Conservation (phyloP, 1,140 invertebrate species). For the Drosophila lacteicornis region DNA sequence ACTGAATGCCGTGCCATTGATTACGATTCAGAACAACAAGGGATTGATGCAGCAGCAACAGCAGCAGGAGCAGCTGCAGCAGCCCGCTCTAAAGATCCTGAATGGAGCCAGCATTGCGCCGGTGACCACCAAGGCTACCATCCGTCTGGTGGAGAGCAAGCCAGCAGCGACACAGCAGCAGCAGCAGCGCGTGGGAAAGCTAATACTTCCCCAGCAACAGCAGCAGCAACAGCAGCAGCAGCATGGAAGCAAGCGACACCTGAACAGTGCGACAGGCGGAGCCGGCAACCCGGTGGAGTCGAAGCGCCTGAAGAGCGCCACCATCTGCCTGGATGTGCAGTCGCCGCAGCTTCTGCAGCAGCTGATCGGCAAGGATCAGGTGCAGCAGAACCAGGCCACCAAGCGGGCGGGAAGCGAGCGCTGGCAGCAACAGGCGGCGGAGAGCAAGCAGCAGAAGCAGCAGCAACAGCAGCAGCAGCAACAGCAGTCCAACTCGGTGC, state of each 20-base stretch:
- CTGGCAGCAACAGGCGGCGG: slow-evolving; percentile 54
- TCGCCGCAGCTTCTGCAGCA: slow-evolving; percentile 74
- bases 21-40: slow-evolving; percentile 80
- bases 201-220: slow-evolving; percentile 42
- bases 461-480: slow-evolving; percentile 65
- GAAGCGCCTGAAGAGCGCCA: slow-evolving; percentile 74
- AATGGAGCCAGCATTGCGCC: slow-evolving; percentile 54
- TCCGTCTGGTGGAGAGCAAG: slow-evolving; percentile 69
- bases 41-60: slow-evolving; percentile 46
- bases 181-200: slow-evolving; percentile 40
- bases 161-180: slow-evolving; percentile 21
- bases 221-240: slow-evolving; percentile 46
- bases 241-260: slow-evolving; percentile 75
- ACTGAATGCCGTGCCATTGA: slow-evolving; percentile 81
- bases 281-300: slow-evolving; percentile 59
- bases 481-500: slow-evolving; percentile 86
- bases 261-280: slow-evolving; percentile 53
- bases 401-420: slow-evolving; percentile 59
- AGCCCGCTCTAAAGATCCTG: slow-evolving; percentile 64
- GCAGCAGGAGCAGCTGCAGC: slow-evolving; percentile 62
- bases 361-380: slow-evolving; percentile 61
- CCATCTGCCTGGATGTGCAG: slow-evolving; percentile 59
- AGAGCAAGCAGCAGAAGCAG: slow-evolving; percentile 60
- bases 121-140: slow-evolving; percentile 64
- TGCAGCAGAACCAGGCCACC: slow-evolving; percentile 38